A percentile compares a stretch with the other conserved stretches of the same genome.
phyloP scores from a whole-genome alignment of 2,113 vertebrate genomes.

The Amphiprion ocellaris region DNA sequence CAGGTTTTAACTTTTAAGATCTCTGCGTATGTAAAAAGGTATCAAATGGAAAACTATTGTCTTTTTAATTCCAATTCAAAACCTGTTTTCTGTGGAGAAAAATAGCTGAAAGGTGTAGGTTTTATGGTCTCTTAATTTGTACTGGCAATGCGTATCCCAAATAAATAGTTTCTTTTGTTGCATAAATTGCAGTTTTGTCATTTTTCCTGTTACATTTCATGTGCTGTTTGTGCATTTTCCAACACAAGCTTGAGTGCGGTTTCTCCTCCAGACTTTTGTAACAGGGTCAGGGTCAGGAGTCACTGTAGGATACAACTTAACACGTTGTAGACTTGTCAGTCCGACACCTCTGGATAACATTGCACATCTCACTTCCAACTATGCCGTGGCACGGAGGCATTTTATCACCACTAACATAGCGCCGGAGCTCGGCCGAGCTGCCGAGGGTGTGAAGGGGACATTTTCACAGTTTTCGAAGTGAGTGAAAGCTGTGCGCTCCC shows the following conservation, averaged over 20 bases:
- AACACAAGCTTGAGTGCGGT: slow-evolving; percentile 4
- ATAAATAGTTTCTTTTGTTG: slow-evolving; percentile 98
- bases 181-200: slow-evolving; percentile 76
- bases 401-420: slow-evolving; percentile 61
- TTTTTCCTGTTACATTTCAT: slow-evolving; percentile 32
- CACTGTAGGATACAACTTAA: slow-evolving; percentile 76
- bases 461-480: slow-evolving; percentile 76
- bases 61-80: slow-evolving; percentile 87
- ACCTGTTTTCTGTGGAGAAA: slow-evolving; percentile 91
- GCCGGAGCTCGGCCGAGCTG: slow-evolving; percentile 48
- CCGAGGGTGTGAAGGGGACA: slow-evolving; percentile 72
- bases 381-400: slow-evolving; percentile 36
- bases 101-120: slow-evolving; percentile 92
- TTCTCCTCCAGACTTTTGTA: slow-evolving; percentile 58
- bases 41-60: slow-evolving; percentile 86
- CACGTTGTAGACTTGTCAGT: slow-evolving; percentile 71
- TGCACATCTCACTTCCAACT: slow-evolving; percentile 57
- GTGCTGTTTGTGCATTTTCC: slow-evolving; percentile 1
- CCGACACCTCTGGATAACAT: slow-evolving; percentile 67
- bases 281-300: slow-evolving; percentile 73
- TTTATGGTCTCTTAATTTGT: slow-evolving; percentile 97
- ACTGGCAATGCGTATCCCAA: slow-evolving; percentile 97
- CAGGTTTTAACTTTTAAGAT: slow-evolving; percentile 90
- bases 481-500: slow-evolving; percentile 73
- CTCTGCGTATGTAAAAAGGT: slow-evolving; percentile 91